Base-by-base conservation (phyloP, 2,113 vertebrate species). In the Pycnonotus jocosus region DNA sequence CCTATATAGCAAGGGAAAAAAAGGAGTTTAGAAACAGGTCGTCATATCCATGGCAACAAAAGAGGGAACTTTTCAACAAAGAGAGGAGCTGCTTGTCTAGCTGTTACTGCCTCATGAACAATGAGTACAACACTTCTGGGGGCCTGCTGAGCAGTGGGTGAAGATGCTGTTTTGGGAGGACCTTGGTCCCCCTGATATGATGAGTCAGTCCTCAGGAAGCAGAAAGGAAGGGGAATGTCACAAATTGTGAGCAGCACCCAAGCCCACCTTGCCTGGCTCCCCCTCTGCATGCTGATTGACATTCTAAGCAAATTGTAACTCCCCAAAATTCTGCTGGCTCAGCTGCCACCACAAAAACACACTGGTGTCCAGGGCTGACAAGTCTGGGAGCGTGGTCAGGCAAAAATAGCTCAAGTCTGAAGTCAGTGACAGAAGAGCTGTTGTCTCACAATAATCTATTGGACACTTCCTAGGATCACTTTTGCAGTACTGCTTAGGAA, bases 41-140 rank as follows among this genome's bases (percentile, higher is more conserved):
- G 14, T 62, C 53, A 94, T 90, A 94, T 74, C 91, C 88, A 81
- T 92, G 86, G 88, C 76, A 94, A 95, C 91, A 44, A n/a, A 58
- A 35, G 61, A 89, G 53, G 70, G 58, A 89, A 85, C 48, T 79
- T 72, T 76, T 50, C 35, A 76, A 85, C 37, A 58, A 22, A 86
- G 54, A 76, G 47, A 66, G 31, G 35, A 74, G 27, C 79, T 86
- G 23, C 56, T 84, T 93, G 20, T 54, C 56, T 40, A 61, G 68
- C 19, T 72, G 13, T 81, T 58, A 37, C 10, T 70, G 50, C 60
- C 47, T 77, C 15, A 25, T 11, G 47, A 77, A 22, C n/a, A 76
- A 15, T 13, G 86, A n/a, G 35, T 50, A 38, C 54, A 77, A 17
- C 25, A 19, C 27, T 90, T 77, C 4, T 11, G 12, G 33, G 11